phyloP scores from a whole-genome alignment of 35 echinoderm and acorn worm genomes.

The Apostichopus californicus region DNA sequence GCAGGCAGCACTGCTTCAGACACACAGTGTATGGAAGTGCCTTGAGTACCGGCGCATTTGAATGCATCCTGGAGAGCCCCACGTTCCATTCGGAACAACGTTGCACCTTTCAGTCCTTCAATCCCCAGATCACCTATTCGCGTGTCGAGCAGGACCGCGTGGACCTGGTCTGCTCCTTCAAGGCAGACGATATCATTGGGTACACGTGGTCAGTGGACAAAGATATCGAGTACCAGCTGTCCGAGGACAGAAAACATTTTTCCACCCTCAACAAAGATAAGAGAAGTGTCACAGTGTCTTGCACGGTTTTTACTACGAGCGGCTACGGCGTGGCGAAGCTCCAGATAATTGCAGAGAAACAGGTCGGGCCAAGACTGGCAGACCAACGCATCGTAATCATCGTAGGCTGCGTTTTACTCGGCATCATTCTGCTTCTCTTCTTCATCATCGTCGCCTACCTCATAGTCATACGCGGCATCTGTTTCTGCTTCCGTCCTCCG shows the following conservation, averaged over 20 bases:
- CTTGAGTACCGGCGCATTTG: conserved; percentile 4
- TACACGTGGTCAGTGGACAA: conserved; percentile 20
- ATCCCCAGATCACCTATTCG: conserved; percentile 15
- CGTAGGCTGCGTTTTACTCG: not conserved
- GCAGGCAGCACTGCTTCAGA: conserved; percentile 24
- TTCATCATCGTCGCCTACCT: conserved; percentile 37
- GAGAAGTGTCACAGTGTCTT: not conserved
- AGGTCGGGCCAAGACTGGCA: no score
- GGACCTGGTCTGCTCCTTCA: not conserved
- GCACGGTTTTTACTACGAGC: conserved; percentile 33
- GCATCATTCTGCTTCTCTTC: conserved; percentile 16
- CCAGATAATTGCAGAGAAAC: not conserved
- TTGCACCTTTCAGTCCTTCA: conserved; percentile 1
- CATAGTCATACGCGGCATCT: conserved; percentile 40
- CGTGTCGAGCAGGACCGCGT: not conserved
- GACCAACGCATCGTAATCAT: conserved; percentile 16
- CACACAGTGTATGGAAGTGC: not conserved
- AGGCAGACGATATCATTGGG: not conserved
- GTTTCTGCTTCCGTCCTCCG: conserved; percentile 47
- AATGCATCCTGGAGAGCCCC: conserved; percentile 2
- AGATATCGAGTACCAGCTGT: not conserved
- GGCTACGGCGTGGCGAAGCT: conserved; percentile 11
- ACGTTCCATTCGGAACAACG: not conserved
- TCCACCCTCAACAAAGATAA: not conserved
- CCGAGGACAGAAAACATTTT: conserved; percentile 10